Conservation (phyloP, 2,113 vertebrate genomes). For the Mastomys coucha region DNA sequence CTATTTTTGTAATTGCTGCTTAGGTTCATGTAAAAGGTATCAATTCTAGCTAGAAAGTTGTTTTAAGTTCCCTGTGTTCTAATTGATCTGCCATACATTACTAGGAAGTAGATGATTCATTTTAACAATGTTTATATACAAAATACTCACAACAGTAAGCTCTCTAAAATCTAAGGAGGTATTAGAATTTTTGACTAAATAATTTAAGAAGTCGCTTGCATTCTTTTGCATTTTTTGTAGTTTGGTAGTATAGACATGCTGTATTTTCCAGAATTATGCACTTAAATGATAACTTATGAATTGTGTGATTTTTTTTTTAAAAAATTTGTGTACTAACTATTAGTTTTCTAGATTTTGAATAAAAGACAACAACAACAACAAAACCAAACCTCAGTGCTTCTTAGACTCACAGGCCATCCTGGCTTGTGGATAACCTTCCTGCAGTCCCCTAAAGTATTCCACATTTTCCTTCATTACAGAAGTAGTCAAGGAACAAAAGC, state of each 20-base stretch:
- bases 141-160: neutral
- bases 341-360: conserved; percentile 35
- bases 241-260: neutral
- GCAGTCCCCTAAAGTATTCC: neutral
- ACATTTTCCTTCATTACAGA: conserved; percentile 48
- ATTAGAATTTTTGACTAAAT: neutral
- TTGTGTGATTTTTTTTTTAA: neutral
- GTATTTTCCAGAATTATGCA: neutral
- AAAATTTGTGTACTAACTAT: neutral
- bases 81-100: neutral
- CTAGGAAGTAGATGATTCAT: neutral
- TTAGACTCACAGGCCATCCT: neutral
- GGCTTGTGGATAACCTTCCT: conserved; percentile 29
- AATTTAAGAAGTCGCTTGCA: neutral
- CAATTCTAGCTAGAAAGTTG: neutral
- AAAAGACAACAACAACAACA: neutral
- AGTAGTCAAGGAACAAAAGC: conserved; percentile 63
- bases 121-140: neutral
- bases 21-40: neutral
- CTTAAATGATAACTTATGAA: conserved; percentile 10
- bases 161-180: neutral
- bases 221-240: neutral
- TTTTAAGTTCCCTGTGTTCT: neutral
- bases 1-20: neutral
- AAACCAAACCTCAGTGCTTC: neutral